A percentile compares a stretch with the other conserved stretches of the same genome.
phyloP scores from a whole-genome alignment of 2,888 invertebrate genomes.

The Caenorhabditis sp. region DNA sequence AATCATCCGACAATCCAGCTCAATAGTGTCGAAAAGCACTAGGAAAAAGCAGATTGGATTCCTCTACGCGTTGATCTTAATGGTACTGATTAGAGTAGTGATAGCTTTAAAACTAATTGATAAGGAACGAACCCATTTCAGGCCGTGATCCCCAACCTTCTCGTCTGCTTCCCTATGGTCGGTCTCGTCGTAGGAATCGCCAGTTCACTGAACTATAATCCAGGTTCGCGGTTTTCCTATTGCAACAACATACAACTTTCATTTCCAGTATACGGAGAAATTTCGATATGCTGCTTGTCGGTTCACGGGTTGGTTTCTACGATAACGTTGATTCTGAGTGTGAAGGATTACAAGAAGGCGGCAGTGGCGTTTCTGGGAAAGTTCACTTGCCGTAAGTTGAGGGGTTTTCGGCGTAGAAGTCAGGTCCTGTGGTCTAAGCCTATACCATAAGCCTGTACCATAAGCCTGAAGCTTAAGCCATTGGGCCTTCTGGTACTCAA shows the following conservation, averaged over 20 bases:
- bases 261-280: conserved; percentile 20
- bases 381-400: background rate
- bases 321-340: conserved; percentile 26
- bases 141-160: conserved; percentile 24
- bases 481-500: too few relatives aligned
- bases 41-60: conserved; percentile 35
- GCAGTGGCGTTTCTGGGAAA: background rate
- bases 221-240: background rate
- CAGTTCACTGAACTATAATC: background rate
- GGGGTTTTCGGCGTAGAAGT: too few relatives aligned
- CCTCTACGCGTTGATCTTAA: conserved; percentile 35
- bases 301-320: conserved; percentile 32
- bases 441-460: too few relatives aligned
- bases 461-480: too few relatives aligned
- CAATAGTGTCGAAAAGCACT: conserved; percentile 4
- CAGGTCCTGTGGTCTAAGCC: too few relatives aligned
- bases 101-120: background rate
- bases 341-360: conserved; percentile 19
- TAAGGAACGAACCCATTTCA: background rate
- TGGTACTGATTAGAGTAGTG: conserved; percentile 22
- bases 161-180: conserved; percentile 10
- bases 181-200: conserved; percentile 1
- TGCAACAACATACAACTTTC: background rate
- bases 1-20: conserved; percentile 1
- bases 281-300: conserved; percentile 21